Percentiles rank a stretch among this genome's conserved stretches.
Evolutionary conservation across 1,140 invertebrate genomes (phyloP).

Genomic region (Tetramorium simillimum): DNA sequence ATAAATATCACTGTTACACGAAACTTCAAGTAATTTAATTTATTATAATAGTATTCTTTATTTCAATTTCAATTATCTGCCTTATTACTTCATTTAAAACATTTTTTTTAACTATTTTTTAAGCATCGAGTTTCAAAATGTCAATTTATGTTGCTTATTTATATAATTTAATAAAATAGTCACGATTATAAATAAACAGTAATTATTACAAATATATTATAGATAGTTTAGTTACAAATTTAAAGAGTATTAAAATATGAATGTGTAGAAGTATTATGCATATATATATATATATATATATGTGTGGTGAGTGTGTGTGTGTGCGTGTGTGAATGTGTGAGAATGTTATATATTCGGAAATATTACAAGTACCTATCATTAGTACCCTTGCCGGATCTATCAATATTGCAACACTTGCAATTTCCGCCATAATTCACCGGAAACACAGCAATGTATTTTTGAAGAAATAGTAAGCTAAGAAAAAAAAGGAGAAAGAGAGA

Average conservation of each 20-base stretch:
- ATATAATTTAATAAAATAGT: neutral
- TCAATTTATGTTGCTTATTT: neutral
- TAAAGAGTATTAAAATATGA: neutral
- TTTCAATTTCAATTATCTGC: neutral
- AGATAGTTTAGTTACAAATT: neutral
- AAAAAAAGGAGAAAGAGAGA: neutral
- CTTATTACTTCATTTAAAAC: neutral
- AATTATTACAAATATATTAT: neutral
- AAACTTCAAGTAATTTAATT: neutral
- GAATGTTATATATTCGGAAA: neutral
- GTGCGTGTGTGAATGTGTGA: no score
- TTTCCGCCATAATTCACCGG: neutral
- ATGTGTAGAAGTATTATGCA: neutral
- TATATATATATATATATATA: no score
- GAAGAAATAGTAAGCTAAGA: neutral
- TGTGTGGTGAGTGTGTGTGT: no score
- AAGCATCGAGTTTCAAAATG: neutral
- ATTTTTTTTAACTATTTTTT: neutral
- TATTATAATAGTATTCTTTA: neutral
- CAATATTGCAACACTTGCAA: neutral
- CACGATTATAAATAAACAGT: neutral
- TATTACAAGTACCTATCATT: neutral
- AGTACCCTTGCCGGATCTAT: neutral
- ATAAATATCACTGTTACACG: neutral
- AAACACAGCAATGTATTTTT: neutral